phyloP scores from a whole-genome alignment of 2,888 invertebrate genomes.

The Drosophila longiperda region DNA sequence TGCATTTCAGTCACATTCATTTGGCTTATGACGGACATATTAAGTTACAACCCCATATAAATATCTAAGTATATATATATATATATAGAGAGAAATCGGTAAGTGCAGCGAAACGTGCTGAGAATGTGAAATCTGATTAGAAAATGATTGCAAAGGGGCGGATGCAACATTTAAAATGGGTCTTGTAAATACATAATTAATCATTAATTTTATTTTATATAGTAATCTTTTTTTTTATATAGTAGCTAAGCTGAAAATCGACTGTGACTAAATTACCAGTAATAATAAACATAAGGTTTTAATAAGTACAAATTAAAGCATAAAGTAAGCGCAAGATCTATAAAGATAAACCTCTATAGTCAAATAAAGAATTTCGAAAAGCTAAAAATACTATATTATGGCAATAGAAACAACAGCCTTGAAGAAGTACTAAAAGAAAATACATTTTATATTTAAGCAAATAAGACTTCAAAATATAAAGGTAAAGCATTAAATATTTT shows the following conservation, averaged over 20 bases:
- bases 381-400: background rate
- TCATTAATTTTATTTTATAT: conserved; percentile 19
- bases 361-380: background rate
- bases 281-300: background rate
- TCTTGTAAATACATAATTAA: conserved; percentile 33
- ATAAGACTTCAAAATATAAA: no score
- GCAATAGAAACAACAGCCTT: background rate
- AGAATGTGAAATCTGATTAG: conserved; percentile 22
- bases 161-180: conserved; percentile 9
- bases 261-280: background rate
- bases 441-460: no score
- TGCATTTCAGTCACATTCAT: conserved; percentile 50
- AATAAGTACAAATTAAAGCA: background rate
- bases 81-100: conserved; percentile 12
- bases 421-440: no score
- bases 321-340: background rate
- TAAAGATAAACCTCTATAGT: background rate
- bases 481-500: no score
- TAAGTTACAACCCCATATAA: conserved; percentile 4
- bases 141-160: background rate
- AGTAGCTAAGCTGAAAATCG: conserved; percentile 1
- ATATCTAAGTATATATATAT: background rate
- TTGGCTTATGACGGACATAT: conserved; percentile 23
- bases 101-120: conserved; percentile 33
- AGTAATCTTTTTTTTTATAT: conserved; percentile 2